Base-by-base conservation (phyloP, 2,113 vertebrate species). In the Zonotrichia leucophrys region DNA sequence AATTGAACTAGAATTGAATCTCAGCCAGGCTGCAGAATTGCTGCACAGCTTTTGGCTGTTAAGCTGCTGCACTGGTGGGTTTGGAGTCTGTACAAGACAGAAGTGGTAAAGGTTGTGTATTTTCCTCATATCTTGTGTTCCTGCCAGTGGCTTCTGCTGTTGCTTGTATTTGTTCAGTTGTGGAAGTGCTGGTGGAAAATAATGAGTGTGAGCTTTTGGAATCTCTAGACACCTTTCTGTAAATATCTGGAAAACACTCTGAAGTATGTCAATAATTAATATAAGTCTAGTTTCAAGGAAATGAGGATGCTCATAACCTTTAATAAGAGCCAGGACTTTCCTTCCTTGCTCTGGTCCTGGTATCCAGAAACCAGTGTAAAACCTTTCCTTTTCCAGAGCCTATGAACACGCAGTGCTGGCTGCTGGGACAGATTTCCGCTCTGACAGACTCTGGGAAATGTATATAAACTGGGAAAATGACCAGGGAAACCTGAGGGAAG, bases 401-500 rank as follows among this genome's bases (percentile, higher is more conserved):
- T 99, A 99, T 77, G 99, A 99, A 64, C 99, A 99, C 5, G 98
- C 99, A 19, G 99, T 99, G 56, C 97, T 99, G 83, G 99, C 99
- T 72, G 99, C 99, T 64, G 99, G 99, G 83, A 99, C 99, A 90
- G 99, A 99, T 96, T 99, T 99, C 95, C 99, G 99, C 91, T 99
- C 99, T 12, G 99, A 99, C 96, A 99, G 99, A 79, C 98, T 99
- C 11, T 99, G 99, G 99, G 99, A 99, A 96, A 98, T 99, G 94
- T 99, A 98, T 90, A 98, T 99, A 96, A 98, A 95, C 95, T 99
- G 99, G 99, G 99, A 99, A 95, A 99, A 98, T 2, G 99, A 99
- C 55, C 98, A 98, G 81, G 98, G 98, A 49, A 99, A 99, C 89
- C 96, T 99, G 44, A 98, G 98, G 93, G 99, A 99, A 33, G 99